phyloP scores from a whole-genome alignment of 2,797 vertebrate genomes.

The Philypnodon macrostomus region DNA sequence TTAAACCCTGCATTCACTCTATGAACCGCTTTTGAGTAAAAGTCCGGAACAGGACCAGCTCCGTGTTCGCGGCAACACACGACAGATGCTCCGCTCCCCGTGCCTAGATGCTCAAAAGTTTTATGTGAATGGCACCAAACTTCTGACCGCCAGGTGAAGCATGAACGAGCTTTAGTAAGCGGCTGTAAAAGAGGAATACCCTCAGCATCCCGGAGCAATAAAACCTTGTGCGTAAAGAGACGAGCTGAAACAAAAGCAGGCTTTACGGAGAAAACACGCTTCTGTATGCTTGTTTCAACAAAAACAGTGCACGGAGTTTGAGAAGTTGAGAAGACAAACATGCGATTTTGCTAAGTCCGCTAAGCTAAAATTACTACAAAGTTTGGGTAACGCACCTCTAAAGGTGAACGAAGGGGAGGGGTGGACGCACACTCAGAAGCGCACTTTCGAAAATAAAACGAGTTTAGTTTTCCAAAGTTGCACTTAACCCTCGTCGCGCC shows the following conservation, averaged over 20 bases:
- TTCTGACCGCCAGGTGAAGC: conserved; percentile 41
- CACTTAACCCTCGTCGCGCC: conserved; percentile 48
- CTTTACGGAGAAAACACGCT: conserved; percentile 10
- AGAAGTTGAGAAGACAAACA: conserved; percentile 14
- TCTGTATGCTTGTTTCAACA: background rate
- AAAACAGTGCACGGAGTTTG: conserved; percentile 6
- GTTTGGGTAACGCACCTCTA: conserved; percentile 55
- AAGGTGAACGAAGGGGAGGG: conserved; percentile 40
- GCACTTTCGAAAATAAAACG: conserved; percentile 70
- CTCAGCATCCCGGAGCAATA: conserved; percentile 8
- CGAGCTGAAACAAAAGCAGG: conserved; percentile 11
- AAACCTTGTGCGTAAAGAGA: conserved; percentile 5
- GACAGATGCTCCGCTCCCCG: conserved; percentile 10
- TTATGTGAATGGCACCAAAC: conserved; percentile 61
- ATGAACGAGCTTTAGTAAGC: background rate
- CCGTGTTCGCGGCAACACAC: conserved; percentile 10
- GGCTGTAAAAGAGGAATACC: background rate
- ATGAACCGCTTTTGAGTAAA: background rate
- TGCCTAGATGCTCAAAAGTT: conserved; percentile 58
- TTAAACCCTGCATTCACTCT: background rate
- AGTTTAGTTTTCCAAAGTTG: conserved; percentile 73
- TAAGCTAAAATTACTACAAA: conserved; percentile 26
- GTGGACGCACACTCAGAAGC: conserved; percentile 30
- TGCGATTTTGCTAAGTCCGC: conserved; percentile 5
- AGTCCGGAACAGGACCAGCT: conserved; percentile 3